Conservation (phyloP, 2,113 vertebrate species). For the Saguinus midas region DNA sequence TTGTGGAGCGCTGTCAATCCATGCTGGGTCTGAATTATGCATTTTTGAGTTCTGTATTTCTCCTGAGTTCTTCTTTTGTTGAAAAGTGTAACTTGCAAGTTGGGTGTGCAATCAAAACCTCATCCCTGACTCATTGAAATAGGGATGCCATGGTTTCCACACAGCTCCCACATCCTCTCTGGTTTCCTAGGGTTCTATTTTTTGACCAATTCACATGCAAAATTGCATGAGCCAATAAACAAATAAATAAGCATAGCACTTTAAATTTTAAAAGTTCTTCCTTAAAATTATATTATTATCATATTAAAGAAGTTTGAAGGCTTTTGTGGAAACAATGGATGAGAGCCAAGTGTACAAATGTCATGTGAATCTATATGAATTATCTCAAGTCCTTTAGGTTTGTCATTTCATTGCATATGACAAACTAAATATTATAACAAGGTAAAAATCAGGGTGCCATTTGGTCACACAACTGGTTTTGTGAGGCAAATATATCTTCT, state of each 20-base stretch:
- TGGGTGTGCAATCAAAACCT: not conserved
- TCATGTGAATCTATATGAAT: not conserved
- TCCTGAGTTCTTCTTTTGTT: not conserved
- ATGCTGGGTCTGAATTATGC: not conserved
- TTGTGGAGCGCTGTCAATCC: fast-evolving
- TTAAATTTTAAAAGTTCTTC: not conserved
- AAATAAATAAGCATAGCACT: not conserved
- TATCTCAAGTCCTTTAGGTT: not conserved
- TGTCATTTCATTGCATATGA: not conserved
- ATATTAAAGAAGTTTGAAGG: not conserved
- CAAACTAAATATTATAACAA: not conserved
- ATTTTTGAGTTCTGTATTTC: not conserved
- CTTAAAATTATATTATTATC: not conserved
- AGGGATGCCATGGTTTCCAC: no score
- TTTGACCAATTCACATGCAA: not conserved
- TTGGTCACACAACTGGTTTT: not conserved
- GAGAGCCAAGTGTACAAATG: not conserved
- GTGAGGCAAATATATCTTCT: not conserved
- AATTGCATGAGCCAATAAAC: not conserved
- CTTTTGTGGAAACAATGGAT: not conserved
- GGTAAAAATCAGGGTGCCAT: not conserved
- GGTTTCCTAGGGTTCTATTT: not conserved
- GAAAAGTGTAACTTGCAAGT: not conserved
- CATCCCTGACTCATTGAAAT: not conserved
- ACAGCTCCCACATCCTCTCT: not conserved